Evolutionary conservation across 2,797 vertebrate genomes (phyloP), one percentile per base, ranked within the genome.

Genomic region (Salmo trutta): DNA sequence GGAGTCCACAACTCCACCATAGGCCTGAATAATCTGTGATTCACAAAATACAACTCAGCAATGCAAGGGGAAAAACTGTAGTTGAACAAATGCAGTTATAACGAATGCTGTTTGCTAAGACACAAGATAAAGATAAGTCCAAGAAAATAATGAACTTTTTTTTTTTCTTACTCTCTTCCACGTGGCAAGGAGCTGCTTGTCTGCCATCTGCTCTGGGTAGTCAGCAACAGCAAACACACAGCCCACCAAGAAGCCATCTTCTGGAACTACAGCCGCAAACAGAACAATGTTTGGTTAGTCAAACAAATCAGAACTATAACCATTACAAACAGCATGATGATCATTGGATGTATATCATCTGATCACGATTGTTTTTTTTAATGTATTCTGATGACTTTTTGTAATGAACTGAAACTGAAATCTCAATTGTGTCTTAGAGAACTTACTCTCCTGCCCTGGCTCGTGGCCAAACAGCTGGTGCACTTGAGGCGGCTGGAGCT

Each of bases 131-230:
- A 67, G 36, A 41, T 3, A 29, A 16, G 15, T 31, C 29, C 41
- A 47, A 3, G 41, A 47, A 47, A 47, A 47, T 1, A 36, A 47
- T 47, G 2, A 47, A 47, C 0, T 2, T 47, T 47, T 47, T 47
- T 41, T 36, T 0, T 6, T 1, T 72, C 95, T 94, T 90, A 98
- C 98, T 94, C 96, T 92, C 82, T 99, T 99, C 98, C 98, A 99
- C 2, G 97, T 97, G 0, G 95, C 95, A 78, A 99, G 87, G 17
- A 99, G 94, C 79, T 99, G 98, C 78, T 98, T 99, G 90, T 99
- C 98, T 72, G 96, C 95, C 96, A 99, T 98, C 91, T 99, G 98
- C 56, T 99, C 98, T 0, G 97, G 98, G 79, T 99, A 99, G 90
- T 99, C 98, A 27, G 97, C 97, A 53, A 99, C 93, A 27, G 96